Conservation (phyloP, 2,797 vertebrate species). For the Leptodactylus fallax region DNA sequence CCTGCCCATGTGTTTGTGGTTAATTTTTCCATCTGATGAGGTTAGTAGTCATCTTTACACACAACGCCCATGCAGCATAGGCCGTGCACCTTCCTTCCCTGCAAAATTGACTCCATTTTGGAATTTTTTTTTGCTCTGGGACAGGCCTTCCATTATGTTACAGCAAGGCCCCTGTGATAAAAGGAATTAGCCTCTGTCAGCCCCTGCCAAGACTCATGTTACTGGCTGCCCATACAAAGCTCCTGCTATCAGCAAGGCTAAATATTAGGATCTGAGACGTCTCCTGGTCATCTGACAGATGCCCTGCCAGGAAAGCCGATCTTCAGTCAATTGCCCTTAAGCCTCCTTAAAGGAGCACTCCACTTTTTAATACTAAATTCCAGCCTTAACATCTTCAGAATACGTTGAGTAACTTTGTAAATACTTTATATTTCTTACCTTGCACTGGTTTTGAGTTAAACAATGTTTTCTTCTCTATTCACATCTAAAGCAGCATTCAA, state of each 20-base stretch:
- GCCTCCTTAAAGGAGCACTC: too few relatives aligned
- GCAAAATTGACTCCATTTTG: neutral
- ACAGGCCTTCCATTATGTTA: neutral
- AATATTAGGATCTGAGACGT: neutral
- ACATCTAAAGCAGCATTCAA: too few relatives aligned
- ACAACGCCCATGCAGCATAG: neutral
- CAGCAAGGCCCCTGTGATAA: neutral
- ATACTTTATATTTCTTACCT: too few relatives aligned
- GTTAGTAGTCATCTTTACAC: neutral
- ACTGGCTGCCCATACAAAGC: neutral
- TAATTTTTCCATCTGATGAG: neutral
- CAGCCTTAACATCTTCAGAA: too few relatives aligned
- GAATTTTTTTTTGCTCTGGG: neutral
- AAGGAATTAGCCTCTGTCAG: slow-evolving; percentile 31
- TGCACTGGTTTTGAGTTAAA: too few relatives aligned
- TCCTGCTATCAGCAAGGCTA: slow-evolving; percentile 3
- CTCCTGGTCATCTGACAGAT: neutral
- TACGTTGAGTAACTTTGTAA: too few relatives aligned
- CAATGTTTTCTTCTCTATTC: too few relatives aligned
- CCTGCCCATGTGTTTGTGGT: slow-evolving; percentile 16
- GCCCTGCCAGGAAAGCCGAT: neutral
- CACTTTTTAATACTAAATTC: too few relatives aligned
- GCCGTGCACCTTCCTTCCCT: neutral
- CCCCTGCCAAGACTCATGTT: slow-evolving; percentile 7
- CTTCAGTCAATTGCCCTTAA: neutral